Evolutionary conservation across 2,888 invertebrate genomes (phyloP), one percentile per base, ranked within the genome.

Genomic region (Athalia rosae): DNA sequence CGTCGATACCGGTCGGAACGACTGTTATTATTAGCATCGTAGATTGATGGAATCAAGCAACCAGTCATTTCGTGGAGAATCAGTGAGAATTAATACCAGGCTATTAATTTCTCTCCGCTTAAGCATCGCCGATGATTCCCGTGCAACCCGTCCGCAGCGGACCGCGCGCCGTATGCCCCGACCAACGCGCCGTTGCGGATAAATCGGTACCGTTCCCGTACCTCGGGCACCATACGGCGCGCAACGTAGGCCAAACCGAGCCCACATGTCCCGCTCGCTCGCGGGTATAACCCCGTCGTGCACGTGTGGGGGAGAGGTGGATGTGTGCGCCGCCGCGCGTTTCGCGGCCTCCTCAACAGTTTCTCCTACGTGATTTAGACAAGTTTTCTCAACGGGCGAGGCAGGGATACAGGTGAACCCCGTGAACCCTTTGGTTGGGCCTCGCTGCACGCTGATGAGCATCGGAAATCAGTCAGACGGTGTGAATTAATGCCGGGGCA

Each of bases 31-130:
- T 88, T 88, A 88, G 86, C 84, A 84, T 83, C 81, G 84, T 84
- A 88, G 87, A 88, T 89, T 87, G 89, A 89, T 89, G 88, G 87
- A 89, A 89, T 89, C 88, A 87, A 87, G 87, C 85, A 88, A 88
- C 88, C 85, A 85, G 88, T 89, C 84, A 89, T 89, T 89, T 89
- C 85, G 85, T 81, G 83, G 84, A 83, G 88, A 88, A 89, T 88
- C 89, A 87, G 88, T 85, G 87, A 87, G 88, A 89, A 89, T 89
- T 87, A 88, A 89, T 89, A 88, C 83, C 83, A 86, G 84, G 87
- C 89, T 88, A 89, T 89, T 89, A 89, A 89, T 88, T 87, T 87
- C 87, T 82, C 83, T 83, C 83, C 82, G 84, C 83, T 85, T 79
- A 81, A 80, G 79, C 76, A 43, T 58, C 11, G 71, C 43, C 45